phyloP scores from a whole-genome alignment of 2,113 vertebrate species.

The Rhinoptilus africanus region DNA sequence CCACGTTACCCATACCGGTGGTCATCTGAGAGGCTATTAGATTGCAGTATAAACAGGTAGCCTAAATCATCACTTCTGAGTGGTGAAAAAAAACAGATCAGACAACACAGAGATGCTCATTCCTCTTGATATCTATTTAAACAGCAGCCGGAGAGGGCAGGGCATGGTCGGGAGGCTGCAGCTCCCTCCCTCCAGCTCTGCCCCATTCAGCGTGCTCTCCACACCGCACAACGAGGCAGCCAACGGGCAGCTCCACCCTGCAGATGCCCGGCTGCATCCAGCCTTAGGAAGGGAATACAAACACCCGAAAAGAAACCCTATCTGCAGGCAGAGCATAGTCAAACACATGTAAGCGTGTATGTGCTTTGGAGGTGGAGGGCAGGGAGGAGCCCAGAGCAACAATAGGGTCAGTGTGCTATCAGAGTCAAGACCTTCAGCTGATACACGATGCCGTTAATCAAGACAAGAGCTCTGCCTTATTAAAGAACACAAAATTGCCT shows the following conservation, averaged over 20 bases:
- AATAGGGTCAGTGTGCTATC: neutral
- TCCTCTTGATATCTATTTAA: neutral
- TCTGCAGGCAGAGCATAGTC: neutral
- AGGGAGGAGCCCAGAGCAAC: neutral
- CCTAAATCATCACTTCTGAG: neutral
- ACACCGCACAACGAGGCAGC: neutral
- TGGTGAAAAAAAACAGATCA: neutral
- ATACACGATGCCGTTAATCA: neutral
- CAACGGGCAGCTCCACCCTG: neutral
- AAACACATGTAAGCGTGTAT: neutral
- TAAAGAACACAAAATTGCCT: neutral
- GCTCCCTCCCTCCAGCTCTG: neutral
- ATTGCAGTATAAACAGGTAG: neutral
- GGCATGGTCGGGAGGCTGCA: neutral
- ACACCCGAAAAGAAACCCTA: neutral
- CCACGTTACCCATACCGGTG: neutral
- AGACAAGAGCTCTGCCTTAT: neutral
- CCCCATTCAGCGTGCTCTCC: neutral
- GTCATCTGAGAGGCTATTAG: neutral
- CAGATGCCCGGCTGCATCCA: neutral
- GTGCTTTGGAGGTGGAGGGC: neutral
- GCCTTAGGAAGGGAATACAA: neutral
- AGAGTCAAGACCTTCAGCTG: neutral
- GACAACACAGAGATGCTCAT: fast-evolving
- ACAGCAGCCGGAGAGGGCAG: neutral